These are phyloP conservation scores for Drosophila seguyi DNA, from an alignment of 1,140 invertebrate genomes.

Conservation along the genomic window DNA sequence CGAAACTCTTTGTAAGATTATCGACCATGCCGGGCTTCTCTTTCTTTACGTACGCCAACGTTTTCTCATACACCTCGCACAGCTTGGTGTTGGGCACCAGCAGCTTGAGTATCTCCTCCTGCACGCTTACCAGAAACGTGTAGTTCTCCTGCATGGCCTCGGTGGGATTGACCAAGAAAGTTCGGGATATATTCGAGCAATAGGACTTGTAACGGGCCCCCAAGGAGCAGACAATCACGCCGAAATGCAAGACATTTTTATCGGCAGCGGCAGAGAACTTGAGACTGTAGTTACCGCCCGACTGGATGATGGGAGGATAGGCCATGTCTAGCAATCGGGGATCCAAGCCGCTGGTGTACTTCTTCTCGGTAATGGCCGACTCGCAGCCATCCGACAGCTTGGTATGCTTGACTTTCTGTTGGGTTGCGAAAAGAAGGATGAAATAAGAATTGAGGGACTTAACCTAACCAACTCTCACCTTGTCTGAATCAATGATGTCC, in stretches of 20 bases:
- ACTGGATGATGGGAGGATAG: slow-evolving; percentile 99
- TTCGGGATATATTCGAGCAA: slow-evolving; percentile 99
- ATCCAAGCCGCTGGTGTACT: slow-evolving; percentile 96
- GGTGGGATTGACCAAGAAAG: slow-evolving; percentile 98
- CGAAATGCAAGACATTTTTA: slow-evolving; percentile 97
- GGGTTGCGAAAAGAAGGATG: background rate
- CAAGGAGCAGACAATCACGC: slow-evolving; percentile 97
- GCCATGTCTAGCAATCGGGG: slow-evolving; percentile 96
- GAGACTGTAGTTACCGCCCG: slow-evolving; percentile 97
- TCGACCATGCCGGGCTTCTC: slow-evolving; percentile 95
- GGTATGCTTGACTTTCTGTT: slow-evolving; percentile 95
- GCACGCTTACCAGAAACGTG: slow-evolving; percentile 95
- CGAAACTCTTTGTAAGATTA: slow-evolving; percentile 97
- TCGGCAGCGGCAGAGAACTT: slow-evolving; percentile 98
- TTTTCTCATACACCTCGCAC: slow-evolving; percentile 95
- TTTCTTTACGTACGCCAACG: slow-evolving; percentile 93
- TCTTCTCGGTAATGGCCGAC: slow-evolving; percentile 95
- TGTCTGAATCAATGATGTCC: slow-evolving; percentile 99
- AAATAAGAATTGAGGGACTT: background rate
- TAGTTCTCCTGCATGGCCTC: slow-evolving; percentile 94
- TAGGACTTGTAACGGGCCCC: slow-evolving; percentile 98
- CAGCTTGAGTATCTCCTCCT: slow-evolving; percentile 95
- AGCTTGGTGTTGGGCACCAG: slow-evolving; percentile 94
- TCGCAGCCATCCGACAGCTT: slow-evolving; percentile 98
- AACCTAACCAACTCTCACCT: slow-evolving; percentile 87